Evolutionary conservation across 1,140 invertebrate species (phyloP).

Genomic region (Ceratina calcarata): DNA sequence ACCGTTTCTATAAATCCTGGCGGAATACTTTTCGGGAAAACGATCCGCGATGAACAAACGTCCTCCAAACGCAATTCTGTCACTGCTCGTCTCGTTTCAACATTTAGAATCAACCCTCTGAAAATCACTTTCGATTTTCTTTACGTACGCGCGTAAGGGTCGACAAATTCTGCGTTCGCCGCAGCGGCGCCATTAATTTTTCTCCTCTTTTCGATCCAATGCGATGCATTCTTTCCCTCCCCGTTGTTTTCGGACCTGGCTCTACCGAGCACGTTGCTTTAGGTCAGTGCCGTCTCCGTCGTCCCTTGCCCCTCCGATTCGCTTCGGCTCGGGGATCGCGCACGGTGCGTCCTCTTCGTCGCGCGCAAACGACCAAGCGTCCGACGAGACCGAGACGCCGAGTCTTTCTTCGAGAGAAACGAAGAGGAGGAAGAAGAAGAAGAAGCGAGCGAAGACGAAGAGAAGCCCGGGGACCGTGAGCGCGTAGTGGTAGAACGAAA

Average conservation of each 20-base stretch:
- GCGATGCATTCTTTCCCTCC: conserved; percentile 54
- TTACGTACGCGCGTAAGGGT: no score
- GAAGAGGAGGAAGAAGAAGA: background rate
- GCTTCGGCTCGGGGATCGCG: background rate
- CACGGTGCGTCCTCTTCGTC: conserved; percentile 56
- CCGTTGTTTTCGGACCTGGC: conserved; percentile 54
- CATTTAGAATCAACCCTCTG: no score
- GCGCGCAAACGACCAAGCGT: conserved; percentile 19
- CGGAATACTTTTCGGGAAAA: background rate
- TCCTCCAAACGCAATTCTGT: no score
- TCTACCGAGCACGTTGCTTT: conserved; percentile 70
- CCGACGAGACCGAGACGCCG: conserved; percentile 28
- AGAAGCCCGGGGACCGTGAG: background rate
- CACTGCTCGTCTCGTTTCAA: no score
- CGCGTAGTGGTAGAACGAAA: conserved; percentile 32
- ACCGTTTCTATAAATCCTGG: background rate
- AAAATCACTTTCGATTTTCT: no score
- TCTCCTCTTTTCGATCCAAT: conserved; percentile 16
- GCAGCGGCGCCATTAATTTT: conserved; percentile 8
- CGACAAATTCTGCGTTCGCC: no score
- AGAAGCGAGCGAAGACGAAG: background rate
- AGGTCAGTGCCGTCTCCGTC: conserved; percentile 75
- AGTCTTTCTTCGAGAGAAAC: background rate
- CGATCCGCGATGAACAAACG: no score
- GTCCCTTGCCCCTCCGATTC: background rate